These are phyloP conservation scores for Dromococcyx pavoninus DNA, from an alignment of 2,797 vertebrate species.

Conservation along the genomic window DNA sequence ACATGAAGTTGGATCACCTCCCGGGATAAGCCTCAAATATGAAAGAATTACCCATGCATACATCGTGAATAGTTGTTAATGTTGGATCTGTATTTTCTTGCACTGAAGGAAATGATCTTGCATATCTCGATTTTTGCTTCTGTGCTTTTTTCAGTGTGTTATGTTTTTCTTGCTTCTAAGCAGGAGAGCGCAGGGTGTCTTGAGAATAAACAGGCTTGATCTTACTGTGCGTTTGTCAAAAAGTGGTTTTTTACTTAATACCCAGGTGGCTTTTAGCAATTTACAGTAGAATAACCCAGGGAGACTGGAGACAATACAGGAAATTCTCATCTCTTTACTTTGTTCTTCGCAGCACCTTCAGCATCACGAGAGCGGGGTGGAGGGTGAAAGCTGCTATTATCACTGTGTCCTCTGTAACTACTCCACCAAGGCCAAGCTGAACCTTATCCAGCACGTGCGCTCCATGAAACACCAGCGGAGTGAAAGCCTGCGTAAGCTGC, in stretches of 20 bases:
- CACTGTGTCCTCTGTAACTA: constrained; percentile 96
- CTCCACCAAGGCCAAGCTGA: constrained; percentile 99
- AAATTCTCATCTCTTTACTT: constrained; percentile 38
- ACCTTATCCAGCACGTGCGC: constrained; percentile 98
- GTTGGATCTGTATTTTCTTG: not conserved
- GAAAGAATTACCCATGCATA: not conserved
- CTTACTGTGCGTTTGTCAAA: not conserved
- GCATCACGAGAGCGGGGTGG: constrained; percentile 92
- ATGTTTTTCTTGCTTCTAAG: not conserved
- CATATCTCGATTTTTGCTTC: not conserved
- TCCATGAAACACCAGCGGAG: constrained; percentile 99
- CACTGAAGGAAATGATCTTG: not conserved
- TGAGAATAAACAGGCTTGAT: not conserved
- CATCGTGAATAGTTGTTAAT: not conserved
- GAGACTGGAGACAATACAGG: not conserved
- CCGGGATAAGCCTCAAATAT: not conserved
- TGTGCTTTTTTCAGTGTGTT: not conserved
- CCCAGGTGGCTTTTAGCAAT: not conserved
- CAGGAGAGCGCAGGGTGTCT: not conserved
- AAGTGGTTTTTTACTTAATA: not conserved
- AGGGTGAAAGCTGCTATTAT: constrained; percentile 96
- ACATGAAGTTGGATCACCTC: not conserved
- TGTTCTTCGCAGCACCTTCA: constrained; percentile 89
- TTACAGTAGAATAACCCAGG: not conserved
- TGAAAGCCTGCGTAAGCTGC: constrained; percentile 96